A percentile compares a stretch with the other conserved stretches of the same genome.
These are phyloP conservation scores for Eurystomus gularis DNA, from an alignment of 2,113 vertebrate species.

Conservation along the genomic window DNA sequence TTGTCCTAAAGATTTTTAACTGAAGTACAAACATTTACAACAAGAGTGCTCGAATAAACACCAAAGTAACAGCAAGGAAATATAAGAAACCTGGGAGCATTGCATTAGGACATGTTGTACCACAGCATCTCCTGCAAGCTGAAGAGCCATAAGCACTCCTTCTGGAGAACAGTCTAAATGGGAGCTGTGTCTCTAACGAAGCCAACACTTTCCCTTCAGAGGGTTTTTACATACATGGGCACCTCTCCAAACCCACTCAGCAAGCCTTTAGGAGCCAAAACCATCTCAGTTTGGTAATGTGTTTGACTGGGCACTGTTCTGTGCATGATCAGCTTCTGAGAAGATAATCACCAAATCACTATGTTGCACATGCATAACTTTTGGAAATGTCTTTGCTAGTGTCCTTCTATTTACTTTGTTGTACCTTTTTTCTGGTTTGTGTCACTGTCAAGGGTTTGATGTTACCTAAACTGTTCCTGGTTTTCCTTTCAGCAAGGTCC, in stretches of 20 bases:
- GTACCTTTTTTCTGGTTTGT: not conserved
- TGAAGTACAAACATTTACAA: not conserved
- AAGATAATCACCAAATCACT: not conserved
- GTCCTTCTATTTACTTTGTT: not conserved
- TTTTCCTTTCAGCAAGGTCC: not conserved
- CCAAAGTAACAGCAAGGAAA: not conserved
- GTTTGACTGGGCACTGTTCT: not conserved
- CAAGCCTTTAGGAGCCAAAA: not conserved
- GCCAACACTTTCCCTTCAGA: not conserved
- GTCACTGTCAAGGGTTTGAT: not conserved
- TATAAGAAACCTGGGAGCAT: fast-evolving
- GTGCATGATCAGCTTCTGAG: not conserved
- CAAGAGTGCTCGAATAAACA: fast-evolving
- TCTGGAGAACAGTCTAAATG: too few relatives aligned
- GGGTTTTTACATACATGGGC: fast-evolving
- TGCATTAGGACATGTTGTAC: not conserved
- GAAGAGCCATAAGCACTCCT: fast-evolving
- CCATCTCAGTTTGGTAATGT: not conserved
- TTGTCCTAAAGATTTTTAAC: not conserved
- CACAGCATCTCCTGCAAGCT: not conserved
- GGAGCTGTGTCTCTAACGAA: not conserved
- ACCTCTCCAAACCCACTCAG: not conserved
- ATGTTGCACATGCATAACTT: not conserved
- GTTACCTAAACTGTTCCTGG: not conserved
- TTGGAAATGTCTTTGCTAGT: not conserved